A percentile compares a stretch with the other conserved stretches of the same genome.
These are phyloP conservation scores for Rhinophrynus dorsalis DNA, from an alignment of 2,797 vertebrate species.

Conservation along the genomic window DNA sequence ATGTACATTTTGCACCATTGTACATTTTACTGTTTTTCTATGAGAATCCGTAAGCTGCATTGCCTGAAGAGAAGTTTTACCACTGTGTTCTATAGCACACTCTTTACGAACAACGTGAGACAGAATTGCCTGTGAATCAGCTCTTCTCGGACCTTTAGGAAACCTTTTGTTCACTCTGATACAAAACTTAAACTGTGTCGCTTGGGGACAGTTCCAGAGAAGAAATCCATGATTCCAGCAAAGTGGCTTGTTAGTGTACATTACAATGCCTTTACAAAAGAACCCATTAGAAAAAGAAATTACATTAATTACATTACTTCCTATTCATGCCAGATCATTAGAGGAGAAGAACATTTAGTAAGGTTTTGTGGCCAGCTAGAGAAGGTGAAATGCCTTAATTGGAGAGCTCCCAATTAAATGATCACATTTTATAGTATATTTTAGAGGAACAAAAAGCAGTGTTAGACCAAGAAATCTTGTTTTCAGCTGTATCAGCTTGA, in stretches of 20 bases:
- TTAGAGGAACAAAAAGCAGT: no score
- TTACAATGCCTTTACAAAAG: background rate
- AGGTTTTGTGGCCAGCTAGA: background rate
- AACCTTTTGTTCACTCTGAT: background rate
- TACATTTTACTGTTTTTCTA: background rate
- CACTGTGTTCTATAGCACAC: background rate
- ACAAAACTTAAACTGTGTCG: background rate
- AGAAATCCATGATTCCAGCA: background rate
- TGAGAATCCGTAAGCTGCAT: background rate
- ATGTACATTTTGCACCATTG: background rate
- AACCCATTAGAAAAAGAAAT: background rate
- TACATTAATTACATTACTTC: background rate
- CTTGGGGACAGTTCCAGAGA: background rate
- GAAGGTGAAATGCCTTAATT: constrained; percentile 10
- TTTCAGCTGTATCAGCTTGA: no score
- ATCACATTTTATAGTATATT: background rate
- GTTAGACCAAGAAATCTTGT: no score
- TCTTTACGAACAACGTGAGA: background rate
- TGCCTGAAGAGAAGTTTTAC: background rate
- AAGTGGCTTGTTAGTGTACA: background rate
- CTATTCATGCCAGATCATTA: background rate
- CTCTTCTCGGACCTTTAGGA: background rate
- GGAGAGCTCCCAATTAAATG: background rate
- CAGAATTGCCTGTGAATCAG: background rate
- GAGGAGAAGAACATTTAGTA: background rate